Base-by-base conservation (phyloP, 1,140 invertebrate genomes). In the Asobara japonica region DNA sequence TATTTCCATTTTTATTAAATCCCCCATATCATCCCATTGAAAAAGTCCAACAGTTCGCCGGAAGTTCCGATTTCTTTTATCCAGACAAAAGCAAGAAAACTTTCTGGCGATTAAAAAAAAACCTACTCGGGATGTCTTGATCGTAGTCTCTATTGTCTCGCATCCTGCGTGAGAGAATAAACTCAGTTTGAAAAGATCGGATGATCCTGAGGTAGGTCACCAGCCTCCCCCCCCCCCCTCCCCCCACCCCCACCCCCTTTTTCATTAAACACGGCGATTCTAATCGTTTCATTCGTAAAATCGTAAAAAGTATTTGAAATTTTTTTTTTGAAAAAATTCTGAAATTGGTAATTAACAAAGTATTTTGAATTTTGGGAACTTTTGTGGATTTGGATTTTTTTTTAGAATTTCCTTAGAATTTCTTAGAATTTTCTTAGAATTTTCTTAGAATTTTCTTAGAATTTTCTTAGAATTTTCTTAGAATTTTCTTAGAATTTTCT, bases 121-220 rank as follows among this genome's bases (percentile, higher is more conserved):
- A 60, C 16, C 0, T 22, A 61, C 22, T 31, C 2, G 25, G 29
- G 45, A 64, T 65, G 31, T 72, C 18, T 88, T 88, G 85, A 88
- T 87, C 83, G 82, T 74, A 66, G 74, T 75, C 51, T 62, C 84
- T 76, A 86, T 87, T 88, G 86, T 88, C 85, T 86, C 84, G 84
- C 81, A 86, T 88, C 85, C 85, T 87, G 86, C 84, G 80, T 83
- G 83, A 80, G 38, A 36, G 71, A 78, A 79, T 84, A 84, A 86
- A 86, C 84, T 79, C 79, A 83, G 78, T 66, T 83, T 75, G 83
- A 87, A 87, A 86, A 87, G 86, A 88, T 88, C 84, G 84, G 86
- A 88, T 86, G 86, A 88, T 86, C 83, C 86, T 84, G 79, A 80
- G 84, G 84, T 86, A 88, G 85, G 84, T 88, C 86, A 69, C 60